These are phyloP conservation scores for Myoxocephalus aenaeus DNA, from an alignment of 2,797 vertebrate genomes.

Conservation along the genomic window DNA sequence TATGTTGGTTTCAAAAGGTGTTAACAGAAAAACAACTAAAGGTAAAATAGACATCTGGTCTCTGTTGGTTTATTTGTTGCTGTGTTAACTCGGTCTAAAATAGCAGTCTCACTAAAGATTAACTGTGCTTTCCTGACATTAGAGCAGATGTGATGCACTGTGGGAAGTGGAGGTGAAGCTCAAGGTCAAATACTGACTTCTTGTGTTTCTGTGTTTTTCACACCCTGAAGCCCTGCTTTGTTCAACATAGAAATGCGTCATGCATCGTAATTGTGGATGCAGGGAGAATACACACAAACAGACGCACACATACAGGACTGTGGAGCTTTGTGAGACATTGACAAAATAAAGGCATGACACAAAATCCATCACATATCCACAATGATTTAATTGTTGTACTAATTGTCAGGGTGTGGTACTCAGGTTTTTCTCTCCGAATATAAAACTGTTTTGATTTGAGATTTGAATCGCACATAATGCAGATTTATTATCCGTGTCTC, in stretches of 20 bases:
- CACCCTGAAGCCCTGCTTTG: not conserved
- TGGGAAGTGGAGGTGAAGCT: constrained; percentile 35
- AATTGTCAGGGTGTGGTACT: not conserved
- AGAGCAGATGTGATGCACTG: not conserved
- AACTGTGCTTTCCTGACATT: constrained; percentile 13
- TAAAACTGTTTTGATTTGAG: constrained; percentile 23
- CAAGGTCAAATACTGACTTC: constrained; percentile 38
- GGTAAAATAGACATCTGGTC: not conserved
- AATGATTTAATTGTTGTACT: not conserved
- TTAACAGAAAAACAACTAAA: constrained; percentile 20
- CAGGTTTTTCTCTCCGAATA: not conserved
- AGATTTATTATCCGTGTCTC: constrained; percentile 44
- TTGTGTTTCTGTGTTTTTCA: not conserved
- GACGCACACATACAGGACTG: not conserved
- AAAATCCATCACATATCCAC: constrained; percentile 10
- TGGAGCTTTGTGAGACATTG: not conserved
- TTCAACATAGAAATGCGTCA: not conserved
- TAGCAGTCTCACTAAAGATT: not conserved
- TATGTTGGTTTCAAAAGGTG: constrained; percentile 32
- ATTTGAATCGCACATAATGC: constrained; percentile 23
- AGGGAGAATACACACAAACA: not conserved
- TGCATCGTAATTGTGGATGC: not conserved
- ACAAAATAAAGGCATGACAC: not conserved
- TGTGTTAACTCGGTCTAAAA: not conserved
- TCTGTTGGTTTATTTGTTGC: not conserved